These are phyloP conservation scores for Solea senegalensis DNA, from an alignment of 2,113 vertebrate species.

Conservation along the genomic window DNA sequence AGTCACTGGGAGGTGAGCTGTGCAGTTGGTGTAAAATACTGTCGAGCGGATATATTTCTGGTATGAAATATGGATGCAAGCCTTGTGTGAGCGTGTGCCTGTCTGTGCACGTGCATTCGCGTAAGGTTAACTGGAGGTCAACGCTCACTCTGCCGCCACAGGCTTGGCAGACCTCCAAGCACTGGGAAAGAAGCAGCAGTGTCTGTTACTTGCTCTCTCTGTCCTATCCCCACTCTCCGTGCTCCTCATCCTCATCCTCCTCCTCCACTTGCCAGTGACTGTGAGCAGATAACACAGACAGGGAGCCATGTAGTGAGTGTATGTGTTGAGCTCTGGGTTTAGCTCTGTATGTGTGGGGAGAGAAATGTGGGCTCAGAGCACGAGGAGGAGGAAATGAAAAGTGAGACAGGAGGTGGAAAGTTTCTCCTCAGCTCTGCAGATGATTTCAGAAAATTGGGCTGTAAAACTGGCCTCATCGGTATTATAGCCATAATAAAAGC, in stretches of 20 bases:
- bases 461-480: constrained; percentile 14
- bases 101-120: constrained; percentile 27
- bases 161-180: constrained; percentile 74
- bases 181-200: constrained; percentile 44
- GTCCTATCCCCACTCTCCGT: constrained; percentile 5
- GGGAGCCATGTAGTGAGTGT: constrained; percentile 60
- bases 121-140: constrained; percentile 79
- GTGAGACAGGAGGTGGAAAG: constrained; percentile 33
- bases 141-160: constrained; percentile 67
- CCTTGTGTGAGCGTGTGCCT: constrained; percentile 41
- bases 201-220: constrained; percentile 34
- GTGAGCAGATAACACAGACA: constrained; percentile 42
- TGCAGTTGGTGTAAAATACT: constrained; percentile 67
- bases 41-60: constrained; percentile 71
- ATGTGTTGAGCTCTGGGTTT: constrained; percentile 53
- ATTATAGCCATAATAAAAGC: constrained; percentile 29
- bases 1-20: constrained; percentile 59
- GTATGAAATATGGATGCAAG: constrained; percentile 77
- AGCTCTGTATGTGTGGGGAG: constrained; percentile 42
- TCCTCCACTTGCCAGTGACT: constrained; percentile 31
- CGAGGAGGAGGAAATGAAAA: constrained; percentile 55
- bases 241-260: constrained; percentile 13
- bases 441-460: constrained; percentile 29
- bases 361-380: constrained; percentile 32
- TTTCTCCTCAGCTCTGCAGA: constrained; percentile 14